These are phyloP conservation scores for Todiramphus chloris DNA, from an alignment of 2,113 vertebrate genomes.

Conservation along the genomic window DNA sequence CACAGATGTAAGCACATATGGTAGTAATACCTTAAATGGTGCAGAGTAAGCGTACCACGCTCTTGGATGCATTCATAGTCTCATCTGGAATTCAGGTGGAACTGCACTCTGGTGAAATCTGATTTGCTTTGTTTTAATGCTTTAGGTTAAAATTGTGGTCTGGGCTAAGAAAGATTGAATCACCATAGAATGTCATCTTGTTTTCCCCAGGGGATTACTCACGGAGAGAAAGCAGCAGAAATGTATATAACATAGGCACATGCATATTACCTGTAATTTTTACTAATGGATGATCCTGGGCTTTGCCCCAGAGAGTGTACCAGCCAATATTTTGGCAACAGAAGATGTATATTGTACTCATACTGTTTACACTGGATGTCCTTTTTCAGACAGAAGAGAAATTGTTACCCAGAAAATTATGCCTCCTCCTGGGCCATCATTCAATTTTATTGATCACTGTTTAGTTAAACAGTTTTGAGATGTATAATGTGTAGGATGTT, in stretches of 20 bases:
- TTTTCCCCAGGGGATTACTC: background rate
- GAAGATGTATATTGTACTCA: background rate
- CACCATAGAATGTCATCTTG: background rate
- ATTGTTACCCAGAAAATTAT: background rate
- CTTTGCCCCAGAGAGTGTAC: background rate
- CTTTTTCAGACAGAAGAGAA: background rate
- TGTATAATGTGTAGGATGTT: background rate
- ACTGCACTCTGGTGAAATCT: background rate
- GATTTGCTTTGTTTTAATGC: background rate
- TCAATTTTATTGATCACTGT: background rate
- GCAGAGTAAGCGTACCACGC: background rate
- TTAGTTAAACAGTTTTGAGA: background rate
- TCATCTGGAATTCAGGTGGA: background rate
- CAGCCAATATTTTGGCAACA: background rate
- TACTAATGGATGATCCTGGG: background rate
- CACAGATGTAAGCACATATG: background rate
- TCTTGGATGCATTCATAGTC: background rate
- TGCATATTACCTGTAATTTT: background rate
- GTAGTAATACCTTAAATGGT: background rate
- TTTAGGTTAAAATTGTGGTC: background rate
- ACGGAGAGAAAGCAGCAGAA: background rate
- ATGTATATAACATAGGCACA: background rate
- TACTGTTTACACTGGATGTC: background rate
- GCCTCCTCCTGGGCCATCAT: background rate
- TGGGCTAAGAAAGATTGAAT: background rate